Conservation (phyloP, 1,140 invertebrate genomes). For the Philaenus spumarius region DNA sequence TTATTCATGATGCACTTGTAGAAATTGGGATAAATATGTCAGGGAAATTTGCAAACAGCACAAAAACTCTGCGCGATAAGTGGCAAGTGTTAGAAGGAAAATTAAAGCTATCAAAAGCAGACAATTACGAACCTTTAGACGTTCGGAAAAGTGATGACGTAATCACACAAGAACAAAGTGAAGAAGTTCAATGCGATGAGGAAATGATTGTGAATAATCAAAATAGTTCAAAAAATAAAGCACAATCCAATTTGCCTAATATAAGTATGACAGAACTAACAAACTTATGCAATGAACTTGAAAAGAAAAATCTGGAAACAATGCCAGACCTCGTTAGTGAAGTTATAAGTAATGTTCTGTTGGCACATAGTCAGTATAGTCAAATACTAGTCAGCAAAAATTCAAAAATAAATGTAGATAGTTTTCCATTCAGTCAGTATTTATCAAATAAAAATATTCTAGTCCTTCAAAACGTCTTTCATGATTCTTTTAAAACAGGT, state of each 20-base stretch:
- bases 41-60: slow-evolving; percentile 44
- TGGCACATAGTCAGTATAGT: not conserved
- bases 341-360: slow-evolving; percentile 9
- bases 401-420: not conserved
- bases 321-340: slow-evolving; percentile 4
- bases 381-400: slow-evolving; percentile 17
- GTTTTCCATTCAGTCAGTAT: slow-evolving; percentile 24
- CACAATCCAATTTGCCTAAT: slow-evolving; percentile 4
- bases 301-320: slow-evolving; percentile 2
- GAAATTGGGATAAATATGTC: slow-evolving; percentile 43
- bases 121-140: not conserved
- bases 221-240: slow-evolving; percentile 1
- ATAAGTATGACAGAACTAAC: slow-evolving; percentile 16
- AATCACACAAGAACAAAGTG: not conserved
- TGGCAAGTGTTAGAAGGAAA: too few relatives aligned
- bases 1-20: slow-evolving; percentile 41
- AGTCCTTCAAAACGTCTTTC: slow-evolving; percentile 23
- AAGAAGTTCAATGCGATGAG: not conserved
- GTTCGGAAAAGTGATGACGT: not conserved
- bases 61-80: slow-evolving; percentile 45
- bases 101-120: not conserved
- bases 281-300: slow-evolving; percentile 17
- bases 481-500: slow-evolving; percentile 23
- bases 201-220: slow-evolving; percentile 12
- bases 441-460: slow-evolving; percentile 12